Evolutionary conservation across 2,113 vertebrate species (phyloP).

Genomic region (Pristiophorus japonicus): DNA sequence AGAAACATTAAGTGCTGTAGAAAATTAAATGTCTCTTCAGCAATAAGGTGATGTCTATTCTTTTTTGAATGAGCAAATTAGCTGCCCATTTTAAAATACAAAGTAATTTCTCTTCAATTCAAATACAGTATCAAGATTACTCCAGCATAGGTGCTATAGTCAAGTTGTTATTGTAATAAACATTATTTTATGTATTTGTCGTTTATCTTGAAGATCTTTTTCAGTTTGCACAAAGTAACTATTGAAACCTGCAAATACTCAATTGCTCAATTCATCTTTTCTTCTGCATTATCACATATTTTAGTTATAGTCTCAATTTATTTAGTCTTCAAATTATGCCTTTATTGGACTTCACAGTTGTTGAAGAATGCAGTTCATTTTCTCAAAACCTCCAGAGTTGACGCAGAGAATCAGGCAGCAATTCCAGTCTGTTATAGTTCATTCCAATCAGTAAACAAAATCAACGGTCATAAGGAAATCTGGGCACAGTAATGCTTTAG

Average conservation of each 20-base stretch:
- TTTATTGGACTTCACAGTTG: slow-evolving; percentile 31
- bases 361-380: not conserved
- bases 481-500: slow-evolving; percentile 94
- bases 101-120: slow-evolving; percentile 49
- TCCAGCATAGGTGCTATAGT: slow-evolving; percentile 68
- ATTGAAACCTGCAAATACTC: slow-evolving; percentile 21
- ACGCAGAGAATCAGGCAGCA: not conserved
- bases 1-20: slow-evolving; percentile 50
- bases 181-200: slow-evolving; percentile 47
- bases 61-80: slow-evolving; percentile 4
- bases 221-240: slow-evolving; percentile 46
- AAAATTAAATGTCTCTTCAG: slow-evolving; percentile 54
- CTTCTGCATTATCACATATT: not conserved
- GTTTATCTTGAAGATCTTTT: slow-evolving; percentile 55
- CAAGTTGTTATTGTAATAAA: slow-evolving; percentile 43
- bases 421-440: slow-evolving; percentile 12
- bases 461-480: slow-evolving; percentile 89
- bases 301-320: not conserved
- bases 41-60: slow-evolving; percentile 48
- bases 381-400: not conserved
- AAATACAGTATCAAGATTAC: slow-evolving; percentile 69
- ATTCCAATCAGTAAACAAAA: slow-evolving; percentile 37
- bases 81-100: not conserved
- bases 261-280: slow-evolving; percentile 6
- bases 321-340: not conserved